A percentile compares a stretch with the other conserved stretches of the same genome.
Conservation (phyloP, 2,888 invertebrate genomes). For the Urechis unicinctus region DNA sequence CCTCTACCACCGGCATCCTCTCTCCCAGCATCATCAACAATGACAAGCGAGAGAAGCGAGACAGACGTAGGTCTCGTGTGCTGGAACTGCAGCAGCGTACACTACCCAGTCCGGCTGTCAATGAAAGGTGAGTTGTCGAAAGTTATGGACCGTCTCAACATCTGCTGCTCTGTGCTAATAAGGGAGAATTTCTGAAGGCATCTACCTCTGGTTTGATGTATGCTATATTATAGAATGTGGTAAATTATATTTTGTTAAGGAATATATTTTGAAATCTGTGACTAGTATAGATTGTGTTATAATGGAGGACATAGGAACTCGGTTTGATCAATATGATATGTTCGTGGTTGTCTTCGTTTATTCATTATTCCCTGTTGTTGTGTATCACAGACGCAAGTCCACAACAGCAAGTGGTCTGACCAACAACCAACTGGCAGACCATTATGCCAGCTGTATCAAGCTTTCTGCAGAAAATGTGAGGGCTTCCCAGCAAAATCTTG, state of each 20-base stretch:
- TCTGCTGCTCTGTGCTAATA: background rate
- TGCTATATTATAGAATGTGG: no score
- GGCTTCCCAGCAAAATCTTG: constrained; percentile 15
- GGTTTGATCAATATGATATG: no score
- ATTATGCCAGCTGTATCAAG: constrained; percentile 69
- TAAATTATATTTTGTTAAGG: no score
- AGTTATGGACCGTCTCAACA: no score
- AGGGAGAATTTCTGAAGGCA: no score
- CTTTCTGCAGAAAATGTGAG: constrained; percentile 74
- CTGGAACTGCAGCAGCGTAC: constrained; percentile 35
- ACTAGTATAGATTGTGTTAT: no score
- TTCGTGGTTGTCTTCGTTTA: no score
- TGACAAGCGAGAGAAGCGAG: constrained; percentile 42
- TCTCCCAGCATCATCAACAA: constrained; percentile 26
- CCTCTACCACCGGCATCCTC: background rate
- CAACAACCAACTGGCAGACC: constrained; percentile 55
- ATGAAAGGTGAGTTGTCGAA: constrained; percentile 12
- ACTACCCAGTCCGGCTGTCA: constrained; percentile 34
- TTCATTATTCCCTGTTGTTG: no score
- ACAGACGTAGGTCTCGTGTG: constrained; percentile 35
- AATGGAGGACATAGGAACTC: no score
- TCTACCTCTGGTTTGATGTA: no score
- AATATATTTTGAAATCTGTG: no score
- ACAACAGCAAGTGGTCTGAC: constrained; percentile 41
- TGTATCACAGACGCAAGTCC: background rate